These are phyloP conservation scores for Dusona sp. DNA, from an alignment of 2,888 invertebrate species.

Conservation along the genomic window DNA sequence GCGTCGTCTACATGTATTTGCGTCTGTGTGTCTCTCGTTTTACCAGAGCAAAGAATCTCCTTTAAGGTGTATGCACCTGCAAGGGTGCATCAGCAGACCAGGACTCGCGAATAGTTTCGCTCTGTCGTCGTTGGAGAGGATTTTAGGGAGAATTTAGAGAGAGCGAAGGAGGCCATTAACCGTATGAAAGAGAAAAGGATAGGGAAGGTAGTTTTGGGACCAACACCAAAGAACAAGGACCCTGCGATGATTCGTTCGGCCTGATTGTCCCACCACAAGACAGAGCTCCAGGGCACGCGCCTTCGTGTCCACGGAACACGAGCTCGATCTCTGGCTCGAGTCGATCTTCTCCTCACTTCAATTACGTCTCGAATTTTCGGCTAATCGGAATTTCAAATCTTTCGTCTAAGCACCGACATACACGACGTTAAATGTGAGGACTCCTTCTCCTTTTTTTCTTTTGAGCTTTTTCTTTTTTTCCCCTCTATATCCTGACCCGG, in stretches of 20 bases:
- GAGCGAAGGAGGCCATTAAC: not conserved
- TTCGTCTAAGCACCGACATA: constrained; percentile 60
- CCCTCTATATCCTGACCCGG: not conserved
- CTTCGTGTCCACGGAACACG: constrained; percentile 59
- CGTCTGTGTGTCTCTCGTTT: constrained; percentile 25
- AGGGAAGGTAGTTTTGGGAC: constrained; percentile 5
- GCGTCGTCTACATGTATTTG: constrained; percentile 14
- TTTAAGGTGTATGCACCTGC: constrained; percentile 69
- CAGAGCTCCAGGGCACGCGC: constrained; percentile 64
- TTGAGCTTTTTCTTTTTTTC: constrained; percentile 12
- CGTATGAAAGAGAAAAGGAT: not conserved
- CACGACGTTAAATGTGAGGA: constrained; percentile 48
- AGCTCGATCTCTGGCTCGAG: constrained; percentile 18
- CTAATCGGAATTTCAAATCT: constrained; percentile 70
- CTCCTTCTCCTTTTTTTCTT: constrained; percentile 21
- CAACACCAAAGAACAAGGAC: constrained; percentile 53
- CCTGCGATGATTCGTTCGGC: constrained; percentile 50
- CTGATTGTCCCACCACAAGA: constrained; percentile 57
- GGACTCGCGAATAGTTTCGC: constrained; percentile 72
- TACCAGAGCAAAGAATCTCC: constrained; percentile 50
- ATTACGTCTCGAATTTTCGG: constrained; percentile 63
- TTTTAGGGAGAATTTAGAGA: constrained; percentile 51
- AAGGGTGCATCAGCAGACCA: constrained; percentile 56
- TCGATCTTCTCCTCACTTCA: constrained; percentile 59
- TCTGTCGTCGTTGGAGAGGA: constrained; percentile 50